Base-by-base conservation (phyloP, 2,113 vertebrate genomes). In the Manacus vitellinus region DNA sequence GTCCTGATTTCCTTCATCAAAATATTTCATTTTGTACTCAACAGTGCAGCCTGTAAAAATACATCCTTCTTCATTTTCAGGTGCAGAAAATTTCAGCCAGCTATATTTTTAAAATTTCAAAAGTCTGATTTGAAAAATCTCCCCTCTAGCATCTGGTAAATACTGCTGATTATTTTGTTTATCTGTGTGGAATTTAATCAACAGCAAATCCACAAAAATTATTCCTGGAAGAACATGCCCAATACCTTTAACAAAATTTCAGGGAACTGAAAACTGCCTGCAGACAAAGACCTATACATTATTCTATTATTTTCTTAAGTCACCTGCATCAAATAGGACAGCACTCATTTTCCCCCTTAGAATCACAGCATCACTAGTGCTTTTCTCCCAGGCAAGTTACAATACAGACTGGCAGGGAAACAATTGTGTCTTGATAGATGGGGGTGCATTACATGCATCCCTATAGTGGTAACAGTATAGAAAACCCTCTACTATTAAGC, bases 381-480 rank as follows among this genome's bases (percentile, higher is more conserved):
- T 55, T 89, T 87, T 47, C 49, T 54, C 39, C 23, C 11, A 72
- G 2, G 8, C 20, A 58, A 68, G 51, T 77, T 76, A 13, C 41
- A 44, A 11, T 25, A 49, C 2, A 35, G n/a, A 58, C 23, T 58
- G 33, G 33, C 37, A 71, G 68, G 61, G 23, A 55, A 77, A 51
- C 4, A 66, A 27, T 11, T 21, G 22, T 14, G 3, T 10, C 82
- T 63, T 76, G 28, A 37, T 7, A 39, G 44, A 14, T 17, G 17
- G 14, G 12, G 6, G 1, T n/a, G 44, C 0, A 1, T 20, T 46
- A 43, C 7, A 55, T 44, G 27, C 44, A 51, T 19, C 27, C 33
- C 61, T 47, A 25, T 20, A 44, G 39, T 11, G 20, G 22, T 24
- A 75, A 55, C 4, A 58, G 7, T 28, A 54, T 13, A 82, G 56